Conservation (phyloP, 2,113 vertebrate species). For the Meleagris gallopavo region DNA sequence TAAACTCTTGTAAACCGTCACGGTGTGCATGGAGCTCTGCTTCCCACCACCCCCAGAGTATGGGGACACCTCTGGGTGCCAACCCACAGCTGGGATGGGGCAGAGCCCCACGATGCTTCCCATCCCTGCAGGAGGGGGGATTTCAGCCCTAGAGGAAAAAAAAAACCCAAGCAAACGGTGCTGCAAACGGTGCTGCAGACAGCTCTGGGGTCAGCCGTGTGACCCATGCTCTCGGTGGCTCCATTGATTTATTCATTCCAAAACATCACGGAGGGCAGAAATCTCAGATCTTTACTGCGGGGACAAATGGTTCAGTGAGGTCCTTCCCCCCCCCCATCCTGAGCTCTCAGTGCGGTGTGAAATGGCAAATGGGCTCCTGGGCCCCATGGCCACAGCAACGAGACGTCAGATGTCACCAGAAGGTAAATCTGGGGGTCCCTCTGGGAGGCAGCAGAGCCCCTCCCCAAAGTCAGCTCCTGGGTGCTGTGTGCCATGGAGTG, state of each 20-base stretch:
- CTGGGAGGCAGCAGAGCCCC: too few relatives aligned
- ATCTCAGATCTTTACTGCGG: constrained; percentile 47
- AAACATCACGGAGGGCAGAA: background rate
- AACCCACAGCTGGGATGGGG: background rate
- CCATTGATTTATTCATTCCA: background rate
- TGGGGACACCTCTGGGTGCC: background rate
- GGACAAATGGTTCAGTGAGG: constrained; percentile 31
- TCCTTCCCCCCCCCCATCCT: background rate
- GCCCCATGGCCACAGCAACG: too few relatives aligned
- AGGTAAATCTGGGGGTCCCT: too few relatives aligned
- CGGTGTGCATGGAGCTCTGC: background rate
- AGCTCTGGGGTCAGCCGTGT: background rate
- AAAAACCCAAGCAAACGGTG: background rate
- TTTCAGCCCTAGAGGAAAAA: background rate
- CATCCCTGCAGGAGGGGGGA: too few relatives aligned
- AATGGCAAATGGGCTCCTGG: background rate
- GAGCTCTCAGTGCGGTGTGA: too few relatives aligned
- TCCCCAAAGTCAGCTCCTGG: background rate
- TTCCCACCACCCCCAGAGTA: background rate
- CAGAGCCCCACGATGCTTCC: background rate
- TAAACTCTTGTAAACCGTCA: constrained; percentile 89
- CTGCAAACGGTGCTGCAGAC: background rate
- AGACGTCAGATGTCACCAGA: too few relatives aligned
- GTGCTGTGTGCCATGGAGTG: background rate
- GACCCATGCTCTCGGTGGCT: background rate